Conservation (phyloP, 2,888 invertebrate species). For the Agrotis ipsilon region DNA sequence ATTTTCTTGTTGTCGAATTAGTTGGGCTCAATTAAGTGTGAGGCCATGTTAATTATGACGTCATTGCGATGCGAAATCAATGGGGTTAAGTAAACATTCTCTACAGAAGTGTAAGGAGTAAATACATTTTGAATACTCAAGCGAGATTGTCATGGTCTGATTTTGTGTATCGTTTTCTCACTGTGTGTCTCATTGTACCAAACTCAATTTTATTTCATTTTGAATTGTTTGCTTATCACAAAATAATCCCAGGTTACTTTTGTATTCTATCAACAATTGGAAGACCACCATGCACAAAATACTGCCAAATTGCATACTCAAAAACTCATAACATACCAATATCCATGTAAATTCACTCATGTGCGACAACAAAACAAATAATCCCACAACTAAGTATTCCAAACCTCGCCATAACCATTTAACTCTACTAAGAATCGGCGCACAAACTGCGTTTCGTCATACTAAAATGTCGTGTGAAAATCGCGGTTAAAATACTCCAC, state of each 20-base stretch:
- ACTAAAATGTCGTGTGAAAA: slow-evolving; percentile 74
- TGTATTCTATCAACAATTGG: not conserved
- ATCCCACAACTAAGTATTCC: slow-evolving; percentile 59
- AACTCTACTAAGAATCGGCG: slow-evolving; percentile 63
- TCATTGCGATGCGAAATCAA: too few relatives aligned
- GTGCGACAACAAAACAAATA: slow-evolving; percentile 27
- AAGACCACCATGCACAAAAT: slow-evolving; percentile 11
- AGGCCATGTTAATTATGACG: too few relatives aligned
- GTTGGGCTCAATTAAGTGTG: too few relatives aligned
- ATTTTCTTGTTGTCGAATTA: not conserved
- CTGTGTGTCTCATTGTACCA: too few relatives aligned
- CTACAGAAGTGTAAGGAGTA: too few relatives aligned
- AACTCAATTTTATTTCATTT: too few relatives aligned
- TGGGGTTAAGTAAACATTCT: too few relatives aligned
- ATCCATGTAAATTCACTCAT: slow-evolving; percentile 32
- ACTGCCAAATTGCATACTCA: not conserved
- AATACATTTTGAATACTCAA: too few relatives aligned
- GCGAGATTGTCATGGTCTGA: too few relatives aligned
- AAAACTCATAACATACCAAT: not conserved
- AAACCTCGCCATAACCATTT: slow-evolving; percentile 54
- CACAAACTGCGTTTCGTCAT: slow-evolving; percentile 68
- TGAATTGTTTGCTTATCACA: too few relatives aligned
- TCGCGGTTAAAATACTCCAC: slow-evolving; percentile 71
- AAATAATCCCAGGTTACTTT: not conserved
- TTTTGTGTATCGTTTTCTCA: too few relatives aligned